Base-by-base conservation (phyloP, 1,140 invertebrate genomes). In the Zaprionus ornatus region DNA sequence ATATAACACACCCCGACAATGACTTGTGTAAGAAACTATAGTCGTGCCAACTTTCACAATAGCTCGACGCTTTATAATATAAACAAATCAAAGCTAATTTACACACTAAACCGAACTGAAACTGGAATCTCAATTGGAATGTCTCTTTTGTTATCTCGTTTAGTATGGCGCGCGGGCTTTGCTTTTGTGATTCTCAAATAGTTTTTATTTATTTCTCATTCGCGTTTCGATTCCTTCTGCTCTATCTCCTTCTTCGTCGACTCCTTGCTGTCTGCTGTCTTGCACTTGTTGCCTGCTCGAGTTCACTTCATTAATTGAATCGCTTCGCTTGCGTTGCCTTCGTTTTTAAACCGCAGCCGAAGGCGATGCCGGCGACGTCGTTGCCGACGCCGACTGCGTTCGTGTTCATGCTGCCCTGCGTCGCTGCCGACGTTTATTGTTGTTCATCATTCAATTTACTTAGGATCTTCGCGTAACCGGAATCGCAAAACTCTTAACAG, bases 391-490 rank as follows among this genome's bases (percentile, higher is more conserved):
- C 6, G 56, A 15, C 62, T 67, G 35, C 32, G 59, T 35, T 27
- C 40, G 9, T 42, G 54, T n/a, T 59, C 9, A 45, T 15, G 10
- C 42, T 63, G 63, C 42, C 25, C 23, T 29, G 25, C 65, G 35
- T 19, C 32, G 21, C 67, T 57, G 80, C 35, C n/a, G 21, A 32
- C 56, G 57, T 52, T 77, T 82, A 63, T 87, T 88, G 29, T 32
- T 45, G 84, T 88, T 88, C 77, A 87, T 67, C 40, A 78, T 80
- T 87, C 52, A 90, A 88, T 88, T 88, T 32, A 32, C 29, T 32
- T 75, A 67, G 72, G 79, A 77, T 77, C 50, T 40, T 72, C 65
- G 52, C 65, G 25, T 69, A 56, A 79, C 77, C 85, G 84, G 84
- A 88, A 88, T 88, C 66, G 65, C 73, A 67, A 3, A 32, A 45